Conservation (phyloP, 2,888 invertebrate genomes). For the Lypha dubia region DNA sequence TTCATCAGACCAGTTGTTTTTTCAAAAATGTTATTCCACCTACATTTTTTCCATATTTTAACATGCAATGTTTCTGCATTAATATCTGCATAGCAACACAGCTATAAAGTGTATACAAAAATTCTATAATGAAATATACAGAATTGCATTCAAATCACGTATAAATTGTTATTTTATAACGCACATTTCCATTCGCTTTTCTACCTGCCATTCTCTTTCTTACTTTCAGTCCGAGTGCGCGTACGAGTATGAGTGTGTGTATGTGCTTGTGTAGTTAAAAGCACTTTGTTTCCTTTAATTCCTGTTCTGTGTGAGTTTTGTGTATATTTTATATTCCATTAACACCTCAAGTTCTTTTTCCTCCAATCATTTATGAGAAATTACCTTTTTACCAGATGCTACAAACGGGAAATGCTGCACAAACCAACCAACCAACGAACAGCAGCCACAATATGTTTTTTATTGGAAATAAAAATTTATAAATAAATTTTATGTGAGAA, state of each 20-base stretch:
- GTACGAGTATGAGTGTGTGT: slow-evolving; percentile 2
- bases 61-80: slow-evolving; percentile 58
- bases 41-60: slow-evolving; percentile 2
- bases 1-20: slow-evolving; percentile 45
- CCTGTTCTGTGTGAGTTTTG: slow-evolving; percentile 4
- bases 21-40: slow-evolving; percentile 14
- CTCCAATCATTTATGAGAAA: slow-evolving; percentile 67
- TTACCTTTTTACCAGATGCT: slow-evolving; percentile 64
- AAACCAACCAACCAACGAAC: slow-evolving; percentile 30
- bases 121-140: slow-evolving; percentile 16
- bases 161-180: slow-evolving; percentile 53
- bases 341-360: slow-evolving; percentile 69
- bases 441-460: slow-evolving; percentile 41
- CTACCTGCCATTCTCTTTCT: neutral
- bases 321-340: slow-evolving; percentile 51
- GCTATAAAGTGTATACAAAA: slow-evolving; percentile 2
- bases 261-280: neutral
- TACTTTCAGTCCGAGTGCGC: neutral
- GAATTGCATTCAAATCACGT: slow-evolving; percentile 72
- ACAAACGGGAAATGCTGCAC: slow-evolving; percentile 47
- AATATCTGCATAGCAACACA: slow-evolving; percentile 42
- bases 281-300: slow-evolving; percentile 39
- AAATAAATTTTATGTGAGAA: slow-evolving; percentile 29
- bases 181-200: slow-evolving; percentile 30
- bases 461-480: slow-evolving; percentile 22